Conservation (phyloP, 2,888 invertebrate genomes). For the Drosophila ezoana region DNA sequence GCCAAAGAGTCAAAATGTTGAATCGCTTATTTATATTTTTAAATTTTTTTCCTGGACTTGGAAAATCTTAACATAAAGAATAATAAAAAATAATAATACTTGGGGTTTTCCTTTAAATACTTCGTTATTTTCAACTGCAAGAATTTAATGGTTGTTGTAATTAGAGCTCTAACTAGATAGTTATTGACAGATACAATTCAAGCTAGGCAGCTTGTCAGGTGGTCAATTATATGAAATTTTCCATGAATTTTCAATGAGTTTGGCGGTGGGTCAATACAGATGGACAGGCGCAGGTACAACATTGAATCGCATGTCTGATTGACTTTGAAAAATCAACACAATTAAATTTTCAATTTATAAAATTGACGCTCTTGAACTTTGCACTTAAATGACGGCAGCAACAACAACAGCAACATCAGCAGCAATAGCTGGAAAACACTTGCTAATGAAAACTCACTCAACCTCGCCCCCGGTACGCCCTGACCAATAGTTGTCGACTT, state of each 20-base stretch:
- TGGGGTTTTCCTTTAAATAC: too few species aligned
- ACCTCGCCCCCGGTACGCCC: not conserved
- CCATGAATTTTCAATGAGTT: conserved; percentile 69
- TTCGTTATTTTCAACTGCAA: conserved; percentile 1
- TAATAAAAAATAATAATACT: too few species aligned
- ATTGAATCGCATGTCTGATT: conserved; percentile 21
- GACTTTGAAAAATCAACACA: conserved; percentile 63
- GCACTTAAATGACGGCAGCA: conserved; percentile 16
- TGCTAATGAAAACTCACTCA: conserved; percentile 19
- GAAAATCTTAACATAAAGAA: too few species aligned
- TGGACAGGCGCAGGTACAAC: not conserved
- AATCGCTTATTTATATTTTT: too few species aligned
- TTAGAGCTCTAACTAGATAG: conserved; percentile 4
- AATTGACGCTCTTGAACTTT: conserved; percentile 48
- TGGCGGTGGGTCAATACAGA: conserved; percentile 55
- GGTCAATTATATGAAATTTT: conserved; percentile 54
- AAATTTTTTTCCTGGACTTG: too few species aligned
- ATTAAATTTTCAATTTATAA: conserved; percentile 60
- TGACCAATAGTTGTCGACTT: not conserved
- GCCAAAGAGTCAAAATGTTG: too few species aligned
- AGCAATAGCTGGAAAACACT: conserved; percentile 8
- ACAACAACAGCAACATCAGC: not conserved
- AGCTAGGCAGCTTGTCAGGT: conserved; percentile 28
- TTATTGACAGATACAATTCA: conserved; percentile 18
- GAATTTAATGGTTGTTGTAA: not conserved